Evolutionary conservation across 2,113 vertebrate species (phyloP).

Genomic region (Albula goreensis): DNA sequence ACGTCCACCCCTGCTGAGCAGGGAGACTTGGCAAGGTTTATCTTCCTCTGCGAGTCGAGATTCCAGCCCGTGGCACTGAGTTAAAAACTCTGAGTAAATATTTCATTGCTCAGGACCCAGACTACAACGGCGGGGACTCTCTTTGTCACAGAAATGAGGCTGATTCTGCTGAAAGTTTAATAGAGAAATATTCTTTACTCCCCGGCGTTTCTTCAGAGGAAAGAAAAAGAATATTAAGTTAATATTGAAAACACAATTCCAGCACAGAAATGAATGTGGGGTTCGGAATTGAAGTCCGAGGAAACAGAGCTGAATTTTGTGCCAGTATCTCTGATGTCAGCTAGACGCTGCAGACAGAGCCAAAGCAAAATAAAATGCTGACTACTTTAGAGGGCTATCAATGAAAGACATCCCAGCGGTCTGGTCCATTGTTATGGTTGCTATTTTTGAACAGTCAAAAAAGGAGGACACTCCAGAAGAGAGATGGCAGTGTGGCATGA

Average conservation of each 20-base stretch:
- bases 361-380: not conserved
- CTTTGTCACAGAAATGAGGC: not conserved
- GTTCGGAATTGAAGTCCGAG: not conserved
- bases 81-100: not conserved
- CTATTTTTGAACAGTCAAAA: too few relatives aligned
- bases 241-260: not conserved
- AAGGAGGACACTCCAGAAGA: too few relatives aligned
- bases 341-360: not conserved
- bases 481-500: too few relatives aligned
- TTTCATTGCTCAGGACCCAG: not conserved
- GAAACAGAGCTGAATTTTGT: not conserved
- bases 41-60: not conserved
- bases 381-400: not conserved
- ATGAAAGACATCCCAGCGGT: not conserved
- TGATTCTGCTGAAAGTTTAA: conserved; percentile 1
- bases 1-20: not conserved
- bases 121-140: not conserved
- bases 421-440: not conserved
- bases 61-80: not conserved
- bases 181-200: not conserved
- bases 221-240: not conserved
- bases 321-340: not conserved
- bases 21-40: not conserved
- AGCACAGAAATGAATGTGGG: not conserved
- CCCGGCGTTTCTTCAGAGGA: not conserved